Conservation (phyloP, 2,113 vertebrate species). For the Herpailurus yagouaroundi region DNA sequence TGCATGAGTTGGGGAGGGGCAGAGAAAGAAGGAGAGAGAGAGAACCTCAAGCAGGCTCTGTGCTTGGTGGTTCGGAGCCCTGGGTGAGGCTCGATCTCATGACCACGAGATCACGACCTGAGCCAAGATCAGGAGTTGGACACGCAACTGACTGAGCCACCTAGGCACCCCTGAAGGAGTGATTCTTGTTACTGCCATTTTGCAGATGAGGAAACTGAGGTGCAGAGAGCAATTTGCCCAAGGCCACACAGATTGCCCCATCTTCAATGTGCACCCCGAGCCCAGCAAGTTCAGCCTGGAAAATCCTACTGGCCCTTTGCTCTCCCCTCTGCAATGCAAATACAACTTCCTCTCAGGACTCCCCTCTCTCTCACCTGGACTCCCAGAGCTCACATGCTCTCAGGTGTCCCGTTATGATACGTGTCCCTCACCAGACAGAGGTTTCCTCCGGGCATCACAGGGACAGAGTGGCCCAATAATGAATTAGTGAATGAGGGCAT, state of each 20-base stretch:
- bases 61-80: too few relatives aligned
- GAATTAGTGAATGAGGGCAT: not conserved
- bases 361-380: not conserved
- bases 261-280: accelerated
- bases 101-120: too few relatives aligned
- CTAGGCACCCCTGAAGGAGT: too few relatives aligned
- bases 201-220: not conserved
- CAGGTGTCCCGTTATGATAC: accelerated
- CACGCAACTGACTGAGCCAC: too few relatives aligned
- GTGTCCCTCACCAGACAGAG: not conserved
- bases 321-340: not conserved
- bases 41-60: too few relatives aligned
- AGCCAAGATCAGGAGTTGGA: too few relatives aligned
- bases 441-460: not conserved
- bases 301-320: too few relatives aligned
- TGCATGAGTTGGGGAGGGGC: too few relatives aligned
- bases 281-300: not conserved
- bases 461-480: not conserved
- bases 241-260: not conserved
- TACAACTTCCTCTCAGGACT: not conserved
- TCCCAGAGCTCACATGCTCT: not conserved
- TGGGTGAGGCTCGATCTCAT: too few relatives aligned
- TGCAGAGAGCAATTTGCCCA: not conserved
- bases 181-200: not conserved
- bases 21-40: too few relatives aligned